Evolutionary conservation across 2,113 vertebrate genomes (phyloP).

Genomic region (Buteo buteo): DNA sequence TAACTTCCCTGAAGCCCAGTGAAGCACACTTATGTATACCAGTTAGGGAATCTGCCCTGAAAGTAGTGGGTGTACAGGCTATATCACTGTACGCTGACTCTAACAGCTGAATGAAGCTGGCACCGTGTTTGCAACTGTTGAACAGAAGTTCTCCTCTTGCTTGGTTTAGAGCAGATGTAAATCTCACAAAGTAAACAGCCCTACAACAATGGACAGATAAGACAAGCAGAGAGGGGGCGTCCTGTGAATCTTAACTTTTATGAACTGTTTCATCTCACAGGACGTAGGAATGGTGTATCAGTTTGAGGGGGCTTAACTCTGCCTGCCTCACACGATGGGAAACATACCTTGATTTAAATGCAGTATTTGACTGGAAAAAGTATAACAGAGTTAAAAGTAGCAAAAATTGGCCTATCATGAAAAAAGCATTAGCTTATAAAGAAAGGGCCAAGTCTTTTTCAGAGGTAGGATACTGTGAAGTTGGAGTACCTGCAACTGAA

Average conservation of each 20-base stretch:
- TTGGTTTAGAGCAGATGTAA: neutral
- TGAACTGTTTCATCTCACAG: neutral
- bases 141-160: neutral
- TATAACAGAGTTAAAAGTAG: neutral
- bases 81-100: neutral
- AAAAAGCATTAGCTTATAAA: neutral
- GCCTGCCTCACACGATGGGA: neutral
- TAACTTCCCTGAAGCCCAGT: neutral
- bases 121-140: neutral
- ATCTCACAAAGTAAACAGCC: neutral
- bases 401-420: neutral
- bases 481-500: neutral
- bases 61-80: neutral
- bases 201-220: neutral
- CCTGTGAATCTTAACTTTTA: neutral
- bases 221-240: neutral
- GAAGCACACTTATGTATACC: neutral
- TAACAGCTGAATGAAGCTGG: neutral
- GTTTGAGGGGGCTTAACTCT: neutral
- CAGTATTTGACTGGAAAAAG: neutral
- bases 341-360: neutral
- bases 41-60: neutral
- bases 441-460: neutral
- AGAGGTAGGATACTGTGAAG: neutral
- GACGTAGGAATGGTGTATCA: neutral